Evolutionary conservation across 1,140 invertebrate species (phyloP).

Genomic region (Penaeus vannamei): DNA sequence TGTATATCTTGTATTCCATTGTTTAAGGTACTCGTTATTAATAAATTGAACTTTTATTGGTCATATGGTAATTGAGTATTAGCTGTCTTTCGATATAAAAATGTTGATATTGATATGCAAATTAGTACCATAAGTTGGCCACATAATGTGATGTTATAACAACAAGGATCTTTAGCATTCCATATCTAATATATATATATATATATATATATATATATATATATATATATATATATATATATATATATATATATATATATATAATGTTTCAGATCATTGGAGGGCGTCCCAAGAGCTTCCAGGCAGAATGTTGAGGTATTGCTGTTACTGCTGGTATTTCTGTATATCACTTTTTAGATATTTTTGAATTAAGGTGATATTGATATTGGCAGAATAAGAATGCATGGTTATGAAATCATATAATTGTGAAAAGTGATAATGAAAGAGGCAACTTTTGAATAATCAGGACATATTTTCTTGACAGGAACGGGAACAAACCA

Average conservation of each 20-base stretch:
- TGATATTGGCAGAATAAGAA: not conserved
- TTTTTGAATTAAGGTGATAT: not conserved
- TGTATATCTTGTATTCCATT: too few relatives aligned
- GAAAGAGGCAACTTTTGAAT: not conserved
- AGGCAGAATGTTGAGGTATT: constrained; percentile 65
- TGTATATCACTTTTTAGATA: not conserved
- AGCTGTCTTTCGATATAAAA: too few relatives aligned
- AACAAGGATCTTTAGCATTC: too few relatives aligned
- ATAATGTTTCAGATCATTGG: constrained; percentile 45
- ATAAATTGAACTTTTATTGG: too few relatives aligned
- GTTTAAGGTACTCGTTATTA: too few relatives aligned
- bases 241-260: too few relatives aligned
- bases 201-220: too few relatives aligned
- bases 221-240: too few relatives aligned
- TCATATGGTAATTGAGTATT: too few relatives aligned
- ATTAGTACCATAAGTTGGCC: too few relatives aligned
- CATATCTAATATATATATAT: not conserved
- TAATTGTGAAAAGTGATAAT: not conserved
- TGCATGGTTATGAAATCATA: not conserved
- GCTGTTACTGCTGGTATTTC: not conserved
- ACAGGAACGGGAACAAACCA: constrained; percentile 59
- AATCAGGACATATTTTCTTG: not conserved
- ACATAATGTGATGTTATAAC: too few relatives aligned
- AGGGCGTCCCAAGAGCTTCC: constrained; percentile 63
- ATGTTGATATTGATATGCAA: too few relatives aligned